Evolutionary conservation across 2,888 invertebrate genomes (phyloP).

Genomic region (Drosophila acutilabella): DNA sequence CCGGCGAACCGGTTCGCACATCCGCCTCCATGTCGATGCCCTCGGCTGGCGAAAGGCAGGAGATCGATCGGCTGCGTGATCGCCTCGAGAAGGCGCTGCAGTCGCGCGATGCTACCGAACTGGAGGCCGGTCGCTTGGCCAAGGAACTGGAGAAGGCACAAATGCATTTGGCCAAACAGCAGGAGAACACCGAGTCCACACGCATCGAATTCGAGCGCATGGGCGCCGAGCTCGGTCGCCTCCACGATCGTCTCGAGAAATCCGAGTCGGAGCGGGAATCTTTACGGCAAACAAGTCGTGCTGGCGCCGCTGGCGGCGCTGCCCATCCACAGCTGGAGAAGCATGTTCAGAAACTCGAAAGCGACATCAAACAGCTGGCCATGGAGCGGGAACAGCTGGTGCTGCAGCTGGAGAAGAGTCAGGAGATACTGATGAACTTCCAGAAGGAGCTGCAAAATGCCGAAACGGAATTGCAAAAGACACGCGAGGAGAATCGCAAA

Average conservation of each 20-base stretch:
- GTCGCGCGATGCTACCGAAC: slow-evolving; percentile 91
- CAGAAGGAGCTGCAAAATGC: slow-evolving; percentile 94
- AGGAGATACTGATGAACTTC: slow-evolving; percentile 96
- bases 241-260: slow-evolving; percentile 92
- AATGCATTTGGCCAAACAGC: slow-evolving; percentile 92
- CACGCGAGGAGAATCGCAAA: slow-evolving; percentile 89
- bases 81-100: slow-evolving; percentile 93
- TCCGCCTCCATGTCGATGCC: slow-evolving; percentile 74
- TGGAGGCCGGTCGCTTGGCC: slow-evolving; percentile 93
- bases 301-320: slow-evolving; percentile 89
- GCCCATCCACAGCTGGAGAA: slow-evolving; percentile 92
- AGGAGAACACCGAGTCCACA: slow-evolving; percentile 92
- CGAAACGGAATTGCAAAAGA: slow-evolving; percentile 92
- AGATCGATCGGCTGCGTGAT: slow-evolving; percentile 93
- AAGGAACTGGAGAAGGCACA: slow-evolving; percentile 95
- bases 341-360: slow-evolving; percentile 93
- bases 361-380: slow-evolving; percentile 93
- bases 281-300: slow-evolving; percentile 88
- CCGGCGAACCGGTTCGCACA: slow-evolving; percentile 85
- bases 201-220: slow-evolving; percentile 94
- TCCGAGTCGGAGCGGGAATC: slow-evolving; percentile 91
- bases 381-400: slow-evolving; percentile 94
- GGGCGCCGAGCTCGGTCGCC: slow-evolving; percentile 91
- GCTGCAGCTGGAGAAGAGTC: slow-evolving; percentile 95
- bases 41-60: slow-evolving; percentile 88